Conservation (phyloP, 1,140 invertebrate species). For the Calliopsis andreniformis region DNA sequence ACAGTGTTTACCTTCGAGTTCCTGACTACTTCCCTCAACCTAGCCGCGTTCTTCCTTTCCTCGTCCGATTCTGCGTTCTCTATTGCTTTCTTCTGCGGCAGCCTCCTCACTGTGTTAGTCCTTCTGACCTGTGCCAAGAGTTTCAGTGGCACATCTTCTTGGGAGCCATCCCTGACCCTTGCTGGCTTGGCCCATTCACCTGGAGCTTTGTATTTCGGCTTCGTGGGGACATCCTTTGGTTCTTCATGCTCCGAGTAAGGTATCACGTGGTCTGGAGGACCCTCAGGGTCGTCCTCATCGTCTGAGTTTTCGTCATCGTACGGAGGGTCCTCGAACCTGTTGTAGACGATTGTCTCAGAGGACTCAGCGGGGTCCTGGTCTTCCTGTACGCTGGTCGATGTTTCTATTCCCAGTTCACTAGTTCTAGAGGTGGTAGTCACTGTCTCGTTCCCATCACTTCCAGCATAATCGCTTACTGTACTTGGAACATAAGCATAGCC, state of each 20-base stretch:
- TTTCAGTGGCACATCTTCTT: conserved; percentile 85
- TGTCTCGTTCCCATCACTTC: too few relatives aligned
- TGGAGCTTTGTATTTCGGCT: conserved; percentile 80
- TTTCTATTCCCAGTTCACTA: background rate
- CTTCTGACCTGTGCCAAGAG: conserved; percentile 86
- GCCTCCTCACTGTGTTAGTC: conserved; percentile 83
- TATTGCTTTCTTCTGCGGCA: conserved; percentile 83
- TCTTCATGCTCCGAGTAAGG: conserved; percentile 79
- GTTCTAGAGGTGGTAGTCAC: background rate
- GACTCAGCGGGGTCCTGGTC: background rate
- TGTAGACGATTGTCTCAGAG: conserved; percentile 43
- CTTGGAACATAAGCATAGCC: background rate
- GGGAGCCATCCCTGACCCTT: conserved; percentile 71
- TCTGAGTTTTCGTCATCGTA: background rate
- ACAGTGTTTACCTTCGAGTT: conserved; percentile 88
- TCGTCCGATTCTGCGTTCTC: conserved; percentile 83
- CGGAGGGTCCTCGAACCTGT: conserved; percentile 11
- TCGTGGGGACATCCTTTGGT: conserved; percentile 77
- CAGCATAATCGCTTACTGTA: background rate
- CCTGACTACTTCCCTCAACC: conserved; percentile 85
- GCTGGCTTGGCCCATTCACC: conserved; percentile 80
- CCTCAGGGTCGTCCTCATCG: conserved; percentile 50
- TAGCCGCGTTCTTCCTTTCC: conserved; percentile 83
- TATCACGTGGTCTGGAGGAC: conserved; percentile 68
- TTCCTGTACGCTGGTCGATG: too few relatives aligned